Evolutionary conservation across 2,797 vertebrate genomes (phyloP), one percentile per base, ranked within the genome.

Genomic region (Lithobates sylvaticus): DNA sequence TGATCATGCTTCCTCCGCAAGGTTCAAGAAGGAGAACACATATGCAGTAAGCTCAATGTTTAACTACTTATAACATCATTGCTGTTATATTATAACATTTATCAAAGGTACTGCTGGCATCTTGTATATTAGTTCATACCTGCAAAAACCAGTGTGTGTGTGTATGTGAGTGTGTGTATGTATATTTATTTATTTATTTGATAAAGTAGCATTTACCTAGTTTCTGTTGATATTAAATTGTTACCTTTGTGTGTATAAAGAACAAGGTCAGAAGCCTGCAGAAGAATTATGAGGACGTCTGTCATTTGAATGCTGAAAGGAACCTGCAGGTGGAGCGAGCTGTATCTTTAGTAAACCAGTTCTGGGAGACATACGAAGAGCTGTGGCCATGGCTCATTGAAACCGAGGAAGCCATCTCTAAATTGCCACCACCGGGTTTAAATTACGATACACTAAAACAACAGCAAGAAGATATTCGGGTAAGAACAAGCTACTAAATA

Each of bases 311-410:
- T 90, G 97, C 98, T 0, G 98, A 99, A 91, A 95, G 98, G 81
- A 97, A 94, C 80, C 96, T 99, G 32, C 98, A 99, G 91, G 92
- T 99, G 84, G 98, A 99, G 87, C 93, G 97, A 78, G 97, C 97
- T 26, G 98, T 99, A 88, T 98, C 97, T 13, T 93, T 99, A 61
- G 97, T 96, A 81, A 93, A 91, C 89, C 98, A 99, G 93, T 99
- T 99, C 93, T 99, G 98, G 97, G 98, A 99, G 93, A 99, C 98
- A 0, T 96, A 97, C 0, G 97, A 99, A 90, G 98, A 99, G 90
- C 95, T 99, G 88, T 98, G 97, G 95, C 98, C 98, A 0, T 99
- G 98, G 98, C 92, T 99, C 84, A 96, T 94, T 85, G 98, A 99
- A 88, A 98, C 96, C 10, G 89, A 96, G 89, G 92, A 72, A 85